Evolutionary conservation across 2,797 vertebrate species (phyloP).

Genomic region (Melanotaenia boesemani): DNA sequence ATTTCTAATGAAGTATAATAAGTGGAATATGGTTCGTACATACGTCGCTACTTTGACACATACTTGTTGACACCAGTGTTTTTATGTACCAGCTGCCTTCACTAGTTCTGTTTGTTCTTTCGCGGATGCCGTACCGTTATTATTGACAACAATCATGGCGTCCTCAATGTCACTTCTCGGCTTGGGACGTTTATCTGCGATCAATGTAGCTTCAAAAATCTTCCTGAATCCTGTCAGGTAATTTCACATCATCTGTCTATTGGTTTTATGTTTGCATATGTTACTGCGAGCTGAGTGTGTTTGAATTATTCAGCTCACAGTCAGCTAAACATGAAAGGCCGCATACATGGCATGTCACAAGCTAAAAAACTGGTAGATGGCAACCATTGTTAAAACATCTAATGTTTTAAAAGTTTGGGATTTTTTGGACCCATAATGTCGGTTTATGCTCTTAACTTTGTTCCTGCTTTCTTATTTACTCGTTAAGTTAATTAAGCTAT

Average conservation of each 20-base stretch:
- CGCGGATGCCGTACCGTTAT: conserved; percentile 60
- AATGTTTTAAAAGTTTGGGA: rapidly evolving
- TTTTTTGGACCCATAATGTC: rapidly evolving
- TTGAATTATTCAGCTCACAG: background rate
- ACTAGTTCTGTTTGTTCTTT: conserved; percentile 57
- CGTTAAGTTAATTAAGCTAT: background rate
- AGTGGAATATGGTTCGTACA: too few species aligned
- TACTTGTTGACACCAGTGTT: too few species aligned
- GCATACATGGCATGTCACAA: background rate
- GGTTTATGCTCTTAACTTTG: background rate
- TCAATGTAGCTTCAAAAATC: conserved; percentile 72
- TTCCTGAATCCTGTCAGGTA: conserved; percentile 81
- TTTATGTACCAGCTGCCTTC: conserved; percentile 24
- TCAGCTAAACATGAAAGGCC: conserved; percentile 16
- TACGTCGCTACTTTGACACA: too few species aligned
- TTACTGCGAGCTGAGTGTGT: background rate
- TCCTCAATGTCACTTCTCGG: conserved; percentile 86
- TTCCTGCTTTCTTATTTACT: rapidly evolving
- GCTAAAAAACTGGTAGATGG: conserved; percentile 18
- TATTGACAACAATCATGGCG: conserved; percentile 83
- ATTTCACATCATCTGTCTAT: conserved; percentile 24
- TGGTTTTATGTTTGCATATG: background rate
- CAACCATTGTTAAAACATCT: background rate
- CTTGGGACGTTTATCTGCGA: conserved; percentile 75
- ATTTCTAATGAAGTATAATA: too few species aligned